Conservation (phyloP, 2,797 vertebrate species). For the Acanthornis magna region DNA sequence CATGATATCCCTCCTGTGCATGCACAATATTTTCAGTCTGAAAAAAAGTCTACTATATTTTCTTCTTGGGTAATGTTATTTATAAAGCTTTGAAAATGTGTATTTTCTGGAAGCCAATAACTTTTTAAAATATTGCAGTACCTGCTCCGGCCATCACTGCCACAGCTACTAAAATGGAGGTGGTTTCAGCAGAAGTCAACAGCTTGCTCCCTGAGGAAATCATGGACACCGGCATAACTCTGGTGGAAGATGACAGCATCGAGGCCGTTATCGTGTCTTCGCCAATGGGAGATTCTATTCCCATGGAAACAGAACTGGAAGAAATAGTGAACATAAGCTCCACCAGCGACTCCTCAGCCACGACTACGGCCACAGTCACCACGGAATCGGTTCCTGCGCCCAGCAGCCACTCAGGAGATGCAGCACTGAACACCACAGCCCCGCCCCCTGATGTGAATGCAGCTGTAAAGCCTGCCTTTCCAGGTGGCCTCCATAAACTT, state of each 20-base stretch:
- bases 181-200: constrained; percentile 96
- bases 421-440: constrained; percentile 59
- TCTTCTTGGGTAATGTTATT: background rate
- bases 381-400: constrained; percentile 62
- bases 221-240: constrained; percentile 90
- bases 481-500: constrained; percentile 84
- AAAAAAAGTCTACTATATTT: background rate
- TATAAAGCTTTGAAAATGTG: background rate
- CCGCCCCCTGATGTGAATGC: constrained; percentile 73
- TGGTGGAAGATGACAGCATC: constrained; percentile 85
- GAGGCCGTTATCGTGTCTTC: constrained; percentile 81
- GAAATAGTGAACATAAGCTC: constrained; percentile 81
- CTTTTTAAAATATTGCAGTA: constrained; percentile 63
- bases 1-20: background rate
- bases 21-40: background rate
- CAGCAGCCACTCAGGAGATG: constrained; percentile 75
- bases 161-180: constrained; percentile 84
- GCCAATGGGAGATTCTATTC: constrained; percentile 76
- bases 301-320: constrained; percentile 95
- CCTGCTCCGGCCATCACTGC: constrained; percentile 61
- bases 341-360: constrained; percentile 59
- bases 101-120: constrained; percentile 48
- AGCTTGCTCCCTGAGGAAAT: constrained; percentile 98
- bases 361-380: constrained; percentile 35
- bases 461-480: constrained; percentile 72